phyloP scores from a whole-genome alignment of 1,140 invertebrate species.

The Panonychus citri region DNA sequence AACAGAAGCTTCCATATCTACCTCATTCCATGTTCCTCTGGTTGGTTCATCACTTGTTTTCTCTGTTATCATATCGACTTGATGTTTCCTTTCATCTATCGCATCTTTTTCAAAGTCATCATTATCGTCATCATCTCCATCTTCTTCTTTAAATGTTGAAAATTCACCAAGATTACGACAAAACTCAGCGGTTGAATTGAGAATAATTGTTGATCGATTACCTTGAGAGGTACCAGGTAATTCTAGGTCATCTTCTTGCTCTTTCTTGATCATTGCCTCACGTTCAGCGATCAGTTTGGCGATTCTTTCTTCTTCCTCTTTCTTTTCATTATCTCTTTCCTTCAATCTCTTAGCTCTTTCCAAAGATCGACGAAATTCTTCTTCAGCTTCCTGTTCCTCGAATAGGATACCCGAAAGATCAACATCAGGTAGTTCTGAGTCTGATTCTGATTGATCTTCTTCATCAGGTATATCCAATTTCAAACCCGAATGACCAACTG shows the following conservation, averaged over 20 bases:
- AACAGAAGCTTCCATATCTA: slow-evolving; percentile 30
- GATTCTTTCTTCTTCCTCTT: neutral
- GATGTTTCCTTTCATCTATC: slow-evolving; percentile 25
- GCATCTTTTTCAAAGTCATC: slow-evolving; percentile 34
- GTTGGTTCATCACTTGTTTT: slow-evolving; percentile 21
- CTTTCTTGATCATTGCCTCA: slow-evolving; percentile 1
- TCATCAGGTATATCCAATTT: slow-evolving; percentile 1
- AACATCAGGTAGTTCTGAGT: slow-evolving; percentile 20
- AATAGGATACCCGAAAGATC: slow-evolving; percentile 33
- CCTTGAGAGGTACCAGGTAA: neutral
- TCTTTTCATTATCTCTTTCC: slow-evolving; percentile 23
- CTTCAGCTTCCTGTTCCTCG: slow-evolving; percentile 48
- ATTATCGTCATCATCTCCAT: slow-evolving; percentile 3
- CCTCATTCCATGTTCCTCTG: slow-evolving; percentile 43
- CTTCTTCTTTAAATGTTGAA: slow-evolving; percentile 39
- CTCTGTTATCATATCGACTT: slow-evolving; percentile 18
- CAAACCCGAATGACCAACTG: neutral
- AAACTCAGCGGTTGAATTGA: slow-evolving; percentile 90
- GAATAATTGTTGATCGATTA: slow-evolving; percentile 33
- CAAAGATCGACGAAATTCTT: slow-evolving; percentile 45
- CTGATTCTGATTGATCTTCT: slow-evolving; percentile 6
- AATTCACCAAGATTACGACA: slow-evolving; percentile 86
- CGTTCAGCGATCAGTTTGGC: neutral
- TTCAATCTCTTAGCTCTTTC: slow-evolving; percentile 48
- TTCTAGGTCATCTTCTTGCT: slow-evolving; percentile 12